Percentiles rank a stretch among this genome's conserved stretches.
Evolutionary conservation across 2,113 vertebrate genomes (phyloP).

Genomic region (Nyctereutes procyonoides): DNA sequence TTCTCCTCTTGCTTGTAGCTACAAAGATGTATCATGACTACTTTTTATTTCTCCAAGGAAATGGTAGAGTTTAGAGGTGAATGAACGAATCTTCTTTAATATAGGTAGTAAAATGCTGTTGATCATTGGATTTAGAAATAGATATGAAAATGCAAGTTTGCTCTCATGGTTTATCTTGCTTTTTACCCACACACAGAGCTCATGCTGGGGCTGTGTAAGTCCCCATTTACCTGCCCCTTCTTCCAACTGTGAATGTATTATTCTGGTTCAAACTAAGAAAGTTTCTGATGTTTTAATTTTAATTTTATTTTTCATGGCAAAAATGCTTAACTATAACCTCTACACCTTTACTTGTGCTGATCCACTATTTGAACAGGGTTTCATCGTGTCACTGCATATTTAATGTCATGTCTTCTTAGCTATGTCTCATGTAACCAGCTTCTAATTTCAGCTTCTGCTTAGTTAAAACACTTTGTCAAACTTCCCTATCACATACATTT

Average conservation of each 20-base stretch:
- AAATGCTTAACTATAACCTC: not conserved
- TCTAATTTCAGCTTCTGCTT: conserved; percentile 75
- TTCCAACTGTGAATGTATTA: not conserved
- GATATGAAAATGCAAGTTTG: not conserved
- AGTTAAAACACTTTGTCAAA: conserved; percentile 78
- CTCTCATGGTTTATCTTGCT: not conserved
- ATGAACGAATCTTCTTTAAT: not conserved
- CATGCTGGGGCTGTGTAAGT: not conserved
- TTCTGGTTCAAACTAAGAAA: not conserved
- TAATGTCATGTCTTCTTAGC: conserved; percentile 63
- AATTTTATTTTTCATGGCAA: conserved; percentile 26
- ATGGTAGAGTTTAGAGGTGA: not conserved
- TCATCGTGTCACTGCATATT: conserved; percentile 60
- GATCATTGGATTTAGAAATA: not conserved
- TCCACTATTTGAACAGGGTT: conserved; percentile 21
- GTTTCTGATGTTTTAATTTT: conserved; percentile 28
- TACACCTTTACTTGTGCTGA: conserved; percentile 13
- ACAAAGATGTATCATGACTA: not conserved
- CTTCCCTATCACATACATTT: conserved; percentile 68
- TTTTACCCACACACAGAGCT: not conserved
- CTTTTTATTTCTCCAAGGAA: not conserved
- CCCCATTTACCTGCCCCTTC: not conserved
- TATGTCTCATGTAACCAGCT: conserved; percentile 61
- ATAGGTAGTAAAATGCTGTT: not conserved
- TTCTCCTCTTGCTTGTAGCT: not conserved